These are phyloP conservation scores for Bradypodion pumilum DNA, from an alignment of 2,797 vertebrate genomes.

Conservation along the genomic window DNA sequence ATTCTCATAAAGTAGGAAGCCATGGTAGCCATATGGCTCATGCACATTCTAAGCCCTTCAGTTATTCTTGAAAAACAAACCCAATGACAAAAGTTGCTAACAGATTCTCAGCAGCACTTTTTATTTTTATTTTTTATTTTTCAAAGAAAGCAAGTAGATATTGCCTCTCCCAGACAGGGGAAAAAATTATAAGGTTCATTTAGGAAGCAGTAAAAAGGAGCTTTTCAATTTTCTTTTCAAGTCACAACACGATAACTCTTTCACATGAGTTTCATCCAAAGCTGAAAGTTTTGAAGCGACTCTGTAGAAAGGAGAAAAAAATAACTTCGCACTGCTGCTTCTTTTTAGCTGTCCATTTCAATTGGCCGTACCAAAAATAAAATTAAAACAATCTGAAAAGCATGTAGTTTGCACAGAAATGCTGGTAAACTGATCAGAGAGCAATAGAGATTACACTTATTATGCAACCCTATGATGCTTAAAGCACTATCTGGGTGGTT, in stretches of 20 bases:
- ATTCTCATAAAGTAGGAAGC: too few species aligned
- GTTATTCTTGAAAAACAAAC: background rate
- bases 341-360: background rate
- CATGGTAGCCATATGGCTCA: too few species aligned
- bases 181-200: slow-evolving; percentile 63
- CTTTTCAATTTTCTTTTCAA: slow-evolving; percentile 69
- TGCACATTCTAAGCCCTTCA: too few species aligned
- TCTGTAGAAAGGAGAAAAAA: too few species aligned
- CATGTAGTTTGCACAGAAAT: too few species aligned
- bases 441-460: too few species aligned
- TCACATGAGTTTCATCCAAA: slow-evolving; percentile 15
- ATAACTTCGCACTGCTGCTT: too few species aligned
- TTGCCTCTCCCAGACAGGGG: slow-evolving; percentile 39
- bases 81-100: background rate
- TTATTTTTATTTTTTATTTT: background rate
- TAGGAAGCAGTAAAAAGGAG: slow-evolving; percentile 64
- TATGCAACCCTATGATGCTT: too few species aligned
- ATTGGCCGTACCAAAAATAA: too few species aligned
- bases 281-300: background rate
- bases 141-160: slow-evolving; percentile 20
- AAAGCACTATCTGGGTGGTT: too few species aligned
- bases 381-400: background rate
- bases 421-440: background rate
- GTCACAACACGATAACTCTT: slow-evolving; percentile 52
- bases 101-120: background rate